Base-by-base conservation (phyloP, 2,888 invertebrate species). In the Coelogynopora nodosa region DNA sequence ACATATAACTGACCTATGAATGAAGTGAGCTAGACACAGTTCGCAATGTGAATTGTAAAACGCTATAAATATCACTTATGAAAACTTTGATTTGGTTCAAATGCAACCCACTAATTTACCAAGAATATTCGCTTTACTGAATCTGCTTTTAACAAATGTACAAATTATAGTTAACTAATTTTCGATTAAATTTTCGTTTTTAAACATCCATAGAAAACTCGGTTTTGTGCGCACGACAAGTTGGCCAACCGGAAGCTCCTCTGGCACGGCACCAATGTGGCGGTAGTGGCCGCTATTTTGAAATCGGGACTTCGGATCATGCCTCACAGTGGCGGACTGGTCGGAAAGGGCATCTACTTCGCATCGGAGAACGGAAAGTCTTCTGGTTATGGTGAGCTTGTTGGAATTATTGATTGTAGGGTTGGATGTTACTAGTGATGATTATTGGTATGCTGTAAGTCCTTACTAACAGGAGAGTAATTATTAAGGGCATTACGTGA, bases 191-290 rank as follows among this genome's bases (percentile, higher is more conserved):
- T n/a, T n/a, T n/a, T n/a, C n/a, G n/a, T n/a, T n/a, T n/a, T n/a
- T n/a, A n/a, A n/a, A n/a, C n/a, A n/a, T n/a, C n/a, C n/a, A n/a
- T n/a, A n/a, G n/a, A n/a, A n/a, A n/a, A 82, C 2, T 23, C 29
- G 30, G 1, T 82, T 82, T 29, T 1, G 82, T 30, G 26, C 30
- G 10, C 82, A 82, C 88, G 90, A 92, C 31, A 88, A 89, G 26
- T 86, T 92, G 10, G 88, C 87, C 0, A 89, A 92, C 88, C 89
- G 92, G 10, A 92, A 92, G 88, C 89, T 92, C 67, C 89, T 92
- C 85, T 92, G 92, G 92, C 92, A 92, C 88, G 92, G 92, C 18
- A 92, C 92, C 18, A 92, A 90, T 88, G 92, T 92, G 23, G 92
- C 92, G 28, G 92, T 93, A 10, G 92, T 93, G 86, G 92, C 92